Percentiles rank a stretch among this genome's conserved stretches.
Evolutionary conservation across 35 echinoderm and acorn worm genomes (phyloP).

Genomic region (Antedon bifida): DNA sequence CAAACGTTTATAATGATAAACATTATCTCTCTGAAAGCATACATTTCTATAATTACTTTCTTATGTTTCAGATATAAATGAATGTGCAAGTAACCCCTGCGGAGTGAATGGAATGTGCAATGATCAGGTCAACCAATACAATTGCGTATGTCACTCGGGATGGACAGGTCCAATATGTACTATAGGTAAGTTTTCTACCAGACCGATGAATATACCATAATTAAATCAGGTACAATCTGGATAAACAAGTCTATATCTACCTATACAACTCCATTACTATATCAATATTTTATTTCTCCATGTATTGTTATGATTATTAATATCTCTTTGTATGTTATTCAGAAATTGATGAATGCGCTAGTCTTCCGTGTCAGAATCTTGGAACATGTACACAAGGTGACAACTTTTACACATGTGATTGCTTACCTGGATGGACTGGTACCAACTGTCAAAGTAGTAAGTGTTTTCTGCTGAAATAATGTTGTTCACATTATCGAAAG

Average conservation of each 20-base stretch:
- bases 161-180: not conserved
- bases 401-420: slow-evolving; percentile 39
- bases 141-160: not conserved
- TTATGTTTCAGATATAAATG: slow-evolving; percentile 7
- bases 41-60: no score
- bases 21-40: not conserved
- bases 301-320: no score
- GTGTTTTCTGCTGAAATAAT: no score
- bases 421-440: slow-evolving; percentile 31
- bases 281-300: no score
- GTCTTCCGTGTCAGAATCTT: slow-evolving; percentile 53
- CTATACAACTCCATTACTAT: no score
- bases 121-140: not conserved
- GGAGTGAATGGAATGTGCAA: not conserved
- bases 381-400: slow-evolving; percentile 37
- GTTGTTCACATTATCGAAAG: no score
- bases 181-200: no score
- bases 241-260: no score
- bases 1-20: no score
- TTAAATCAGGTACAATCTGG: no score
- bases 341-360: slow-evolving; percentile 28
- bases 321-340: not conserved
- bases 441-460: slow-evolving; percentile 46
- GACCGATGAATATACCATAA: no score
- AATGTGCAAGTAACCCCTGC: slow-evolving; percentile 5